phyloP scores from a whole-genome alignment of 2,888 invertebrate genomes.

The Aleiodes alternator region DNA sequence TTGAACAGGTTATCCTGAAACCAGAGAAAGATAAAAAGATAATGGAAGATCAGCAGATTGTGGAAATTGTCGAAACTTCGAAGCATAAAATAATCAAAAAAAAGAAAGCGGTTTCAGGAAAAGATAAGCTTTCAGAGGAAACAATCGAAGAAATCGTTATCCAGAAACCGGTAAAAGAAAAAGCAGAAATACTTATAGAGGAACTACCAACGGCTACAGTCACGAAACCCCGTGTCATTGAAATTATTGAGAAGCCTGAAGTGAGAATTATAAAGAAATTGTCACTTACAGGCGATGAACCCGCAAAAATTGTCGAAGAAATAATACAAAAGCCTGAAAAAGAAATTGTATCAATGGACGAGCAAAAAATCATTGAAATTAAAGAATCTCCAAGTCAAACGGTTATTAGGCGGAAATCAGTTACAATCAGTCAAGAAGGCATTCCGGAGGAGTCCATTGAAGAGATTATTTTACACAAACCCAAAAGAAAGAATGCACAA shows the following conservation, averaged over 20 bases:
- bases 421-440: slow-evolving; percentile 60
- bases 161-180: slow-evolving; percentile 46
- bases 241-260: slow-evolving; percentile 46
- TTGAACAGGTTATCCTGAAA: slow-evolving; percentile 59
- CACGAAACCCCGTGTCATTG: neutral
- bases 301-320: slow-evolving; percentile 58
- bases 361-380: slow-evolving; percentile 62
- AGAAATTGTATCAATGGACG: slow-evolving; percentile 67
- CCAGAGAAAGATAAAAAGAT: slow-evolving; percentile 61
- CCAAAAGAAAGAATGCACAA: slow-evolving; percentile 55
- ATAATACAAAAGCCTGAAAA: slow-evolving; percentile 58
- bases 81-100: slow-evolving; percentile 47
- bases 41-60: slow-evolving; percentile 55
- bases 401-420: slow-evolving; percentile 58
- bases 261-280: slow-evolving; percentile 11
- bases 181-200: slow-evolving; percentile 14
- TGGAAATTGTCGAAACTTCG: slow-evolving; percentile 54
- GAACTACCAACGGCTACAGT: slow-evolving; percentile 57
- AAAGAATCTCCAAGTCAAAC: slow-evolving; percentile 62
- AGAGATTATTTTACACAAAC: slow-evolving; percentile 61
- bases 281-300: slow-evolving; percentile 40
- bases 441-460: slow-evolving; percentile 61
- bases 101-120: slow-evolving; percentile 43
- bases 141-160: slow-evolving; percentile 47
- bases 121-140: slow-evolving; percentile 52